These are phyloP conservation scores for Heterodera filipjevi DNA, from an alignment of 2,888 invertebrate species.

Conservation along the genomic window DNA sequence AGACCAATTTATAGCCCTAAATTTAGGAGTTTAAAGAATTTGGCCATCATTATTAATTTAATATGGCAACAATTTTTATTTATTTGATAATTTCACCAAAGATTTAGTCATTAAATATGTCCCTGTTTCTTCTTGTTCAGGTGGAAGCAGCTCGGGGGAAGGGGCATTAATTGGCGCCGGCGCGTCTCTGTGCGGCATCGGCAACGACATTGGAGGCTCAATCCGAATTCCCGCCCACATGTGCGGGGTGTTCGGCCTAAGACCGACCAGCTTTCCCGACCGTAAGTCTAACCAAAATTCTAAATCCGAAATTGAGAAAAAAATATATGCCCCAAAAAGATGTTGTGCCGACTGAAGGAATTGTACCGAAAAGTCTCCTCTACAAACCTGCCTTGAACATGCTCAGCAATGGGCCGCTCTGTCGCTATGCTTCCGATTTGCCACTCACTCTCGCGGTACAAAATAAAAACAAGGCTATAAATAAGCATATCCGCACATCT, in stretches of 20 bases:
- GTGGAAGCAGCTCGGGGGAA: slow-evolving; percentile 35
- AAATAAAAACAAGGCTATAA: background rate
- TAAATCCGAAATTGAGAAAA: background rate
- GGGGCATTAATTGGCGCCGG: slow-evolving; percentile 29
- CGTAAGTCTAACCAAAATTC: background rate
- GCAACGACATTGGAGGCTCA: slow-evolving; percentile 39
- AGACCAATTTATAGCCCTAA: too few species aligned
- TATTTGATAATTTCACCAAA: too few species aligned
- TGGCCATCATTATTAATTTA: too few species aligned
- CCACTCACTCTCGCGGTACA: slow-evolving; percentile 27
- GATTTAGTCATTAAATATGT: background rate
- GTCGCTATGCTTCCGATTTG: slow-evolving; percentile 32
- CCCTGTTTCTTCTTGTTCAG: background rate
- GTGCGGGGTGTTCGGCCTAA: slow-evolving; percentile 38
- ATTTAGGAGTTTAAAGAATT: too few species aligned
- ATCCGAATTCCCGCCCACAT: slow-evolving; percentile 35
- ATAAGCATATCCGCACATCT: too few species aligned
- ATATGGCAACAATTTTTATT: too few species aligned
- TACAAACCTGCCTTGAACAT: slow-evolving; percentile 4
- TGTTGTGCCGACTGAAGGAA: slow-evolving; percentile 26
- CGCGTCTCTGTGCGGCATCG: slow-evolving; percentile 25
- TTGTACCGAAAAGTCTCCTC: slow-evolving; percentile 15
- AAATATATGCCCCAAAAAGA: background rate
- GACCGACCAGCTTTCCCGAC: slow-evolving; percentile 26
- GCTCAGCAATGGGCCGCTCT: slow-evolving; percentile 28